Evolutionary conservation across 2,888 invertebrate species (phyloP).

Genomic region (Apodemia zela): DNA sequence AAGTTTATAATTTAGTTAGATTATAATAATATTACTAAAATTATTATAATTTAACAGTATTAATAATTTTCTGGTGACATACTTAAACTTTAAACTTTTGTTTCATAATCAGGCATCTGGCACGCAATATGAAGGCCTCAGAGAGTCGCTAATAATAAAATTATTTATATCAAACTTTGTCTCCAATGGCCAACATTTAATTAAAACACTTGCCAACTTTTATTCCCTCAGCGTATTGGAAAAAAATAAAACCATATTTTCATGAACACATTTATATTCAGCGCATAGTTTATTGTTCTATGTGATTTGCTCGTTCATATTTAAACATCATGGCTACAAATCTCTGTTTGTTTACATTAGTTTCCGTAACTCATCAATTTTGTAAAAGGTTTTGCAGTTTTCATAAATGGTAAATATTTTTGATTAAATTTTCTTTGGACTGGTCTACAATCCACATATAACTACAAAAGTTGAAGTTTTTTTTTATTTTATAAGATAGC

Average conservation of each 20-base stretch:
- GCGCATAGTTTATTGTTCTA: not conserved
- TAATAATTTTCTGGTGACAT: too few species aligned
- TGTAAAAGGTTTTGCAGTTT: not conserved
- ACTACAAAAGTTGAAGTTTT: too few species aligned
- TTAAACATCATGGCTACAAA: not conserved
- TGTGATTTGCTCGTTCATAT: not conserved
- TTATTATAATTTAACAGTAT: too few species aligned
- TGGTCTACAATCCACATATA: too few species aligned
- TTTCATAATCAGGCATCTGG: too few species aligned
- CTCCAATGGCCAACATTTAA: not conserved
- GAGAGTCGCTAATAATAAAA: not conserved
- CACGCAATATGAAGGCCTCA: too few species aligned
- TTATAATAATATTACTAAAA: too few species aligned
- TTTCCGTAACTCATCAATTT: not conserved
- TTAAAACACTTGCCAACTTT: slow-evolving; percentile 5
- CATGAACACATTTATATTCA: not conserved
- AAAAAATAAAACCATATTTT: not conserved
- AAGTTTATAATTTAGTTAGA: too few species aligned
- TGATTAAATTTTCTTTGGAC: too few species aligned
- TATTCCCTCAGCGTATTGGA: not conserved
- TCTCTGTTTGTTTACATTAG: not conserved
- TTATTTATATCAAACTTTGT: not conserved
- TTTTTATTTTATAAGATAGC: too few species aligned
- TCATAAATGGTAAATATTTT: not conserved
- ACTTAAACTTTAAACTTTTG: too few species aligned